Evolutionary conservation across 2,888 invertebrate genomes (phyloP), one percentile per base, ranked within the genome.

Genomic region (Tribolium freemani): DNA sequence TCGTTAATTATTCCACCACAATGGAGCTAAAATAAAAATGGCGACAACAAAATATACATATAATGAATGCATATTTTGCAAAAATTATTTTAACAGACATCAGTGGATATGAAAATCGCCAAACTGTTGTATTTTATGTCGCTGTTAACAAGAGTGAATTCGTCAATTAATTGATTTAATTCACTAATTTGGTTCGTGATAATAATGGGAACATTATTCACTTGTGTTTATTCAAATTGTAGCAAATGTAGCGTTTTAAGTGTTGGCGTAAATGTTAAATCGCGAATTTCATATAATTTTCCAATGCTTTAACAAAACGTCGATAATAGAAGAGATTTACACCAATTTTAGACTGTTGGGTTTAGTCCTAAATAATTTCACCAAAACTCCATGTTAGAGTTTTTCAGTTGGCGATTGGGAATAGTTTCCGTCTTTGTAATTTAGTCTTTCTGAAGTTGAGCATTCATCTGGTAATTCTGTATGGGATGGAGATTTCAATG

Each of bases 401-500:
- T 38, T 38, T 38, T 38, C n/a, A 6, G 3, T 38, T 38, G 5
- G 8, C 9, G 8, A n/a, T n/a, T 6, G n/a, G 5, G 8, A 38
- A 38, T 38, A 38, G 38, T 38, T 38, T 38, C 38, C 8, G 38
- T 63, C n/a, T 16, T 2, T n/a, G 63, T 31, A 63, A 63, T 63
- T 38, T 66, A 66, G 53, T 66, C 66, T 54, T 20, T 44, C 45
- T 66, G 53, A 54, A 51, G 5, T 66, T 54, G 16, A 16, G 21
- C 44, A 45, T 16, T 57, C 46, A 11, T 48, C 50, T 69, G 53
- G 44, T 51, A 46, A 50, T 51, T 53, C 53, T 38, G 16, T 20
- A 56, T 31, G 50, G 26, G 50, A 57, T 30, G 66, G 54, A 68
- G 51, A 68, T 58, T 68, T 57, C 50, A 56, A 5, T 53, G 69